These are phyloP conservation scores for Prietella phreatophila DNA, from an alignment of 2,113 vertebrate genomes.

Conservation along the genomic window DNA sequence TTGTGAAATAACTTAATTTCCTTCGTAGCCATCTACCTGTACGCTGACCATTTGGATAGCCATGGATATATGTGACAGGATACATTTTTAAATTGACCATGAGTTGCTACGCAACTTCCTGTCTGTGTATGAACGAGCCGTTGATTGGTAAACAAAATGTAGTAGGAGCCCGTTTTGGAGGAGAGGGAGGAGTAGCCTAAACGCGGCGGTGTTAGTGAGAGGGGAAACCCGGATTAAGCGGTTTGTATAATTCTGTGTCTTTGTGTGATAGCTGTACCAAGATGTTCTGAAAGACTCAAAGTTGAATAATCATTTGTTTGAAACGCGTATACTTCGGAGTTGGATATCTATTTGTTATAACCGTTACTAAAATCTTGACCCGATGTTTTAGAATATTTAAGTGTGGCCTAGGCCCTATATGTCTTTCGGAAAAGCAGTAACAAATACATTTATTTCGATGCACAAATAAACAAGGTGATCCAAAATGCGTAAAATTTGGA, in stretches of 20 bases:
- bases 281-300: background rate
- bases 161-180: constrained; percentile 53
- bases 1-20: background rate
- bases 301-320: background rate
- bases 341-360: background rate
- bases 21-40: background rate
- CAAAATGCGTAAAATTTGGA: background rate
- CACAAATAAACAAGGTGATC: background rate
- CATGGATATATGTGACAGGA: constrained; percentile 46
- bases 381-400: background rate
- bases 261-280: background rate
- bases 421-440: background rate
- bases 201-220: background rate
- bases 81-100: constrained; percentile 65
- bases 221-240: constrained; percentile 28
- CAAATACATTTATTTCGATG: background rate
- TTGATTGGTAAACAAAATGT: constrained; percentile 67
- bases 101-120: constrained; percentile 74
- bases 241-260: constrained; percentile 21
- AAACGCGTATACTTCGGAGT: background rate
- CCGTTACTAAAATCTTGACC: background rate
- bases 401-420: background rate
- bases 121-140: constrained; percentile 47
- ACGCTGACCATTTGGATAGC: constrained; percentile 45
- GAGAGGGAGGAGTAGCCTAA: constrained; percentile 7